A percentile compares a stretch with the other conserved stretches of the same genome.
phyloP scores from a whole-genome alignment of 2,113 vertebrate genomes.

The Nibea albiflora region DNA sequence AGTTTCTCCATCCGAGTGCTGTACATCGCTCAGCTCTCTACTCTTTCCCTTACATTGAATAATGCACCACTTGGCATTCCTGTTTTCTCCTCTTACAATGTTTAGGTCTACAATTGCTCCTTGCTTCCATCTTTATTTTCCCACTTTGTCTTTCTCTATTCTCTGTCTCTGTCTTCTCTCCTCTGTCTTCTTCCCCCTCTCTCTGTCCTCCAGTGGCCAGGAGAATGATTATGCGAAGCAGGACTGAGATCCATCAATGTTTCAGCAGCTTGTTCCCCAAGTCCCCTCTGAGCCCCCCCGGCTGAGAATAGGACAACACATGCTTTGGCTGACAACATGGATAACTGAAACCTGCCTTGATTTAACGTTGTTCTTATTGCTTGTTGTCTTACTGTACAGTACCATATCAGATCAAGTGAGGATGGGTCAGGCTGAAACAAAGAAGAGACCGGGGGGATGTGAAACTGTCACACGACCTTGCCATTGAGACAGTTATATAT shows the following conservation, averaged over 20 bases:
- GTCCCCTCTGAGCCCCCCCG: constrained; percentile 44
- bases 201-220: constrained; percentile 69
- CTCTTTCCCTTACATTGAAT: constrained; percentile 37
- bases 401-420: constrained; percentile 12
- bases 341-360: constrained; percentile 70
- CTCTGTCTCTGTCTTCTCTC: constrained; percentile 27
- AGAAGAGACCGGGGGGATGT: neutral
- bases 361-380: constrained; percentile 61
- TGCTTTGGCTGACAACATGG: constrained; percentile 51
- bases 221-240: constrained; percentile 79
- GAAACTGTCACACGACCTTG: constrained; percentile 71
- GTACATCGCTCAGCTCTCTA: constrained; percentile 49
- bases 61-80: constrained; percentile 48
- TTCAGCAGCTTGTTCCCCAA: constrained; percentile 72
- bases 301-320: constrained; percentile 11
- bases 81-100: constrained; percentile 25
- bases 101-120: constrained; percentile 43
- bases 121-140: neutral
- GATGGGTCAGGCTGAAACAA: constrained; percentile 12
- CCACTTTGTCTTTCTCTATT: neutral
- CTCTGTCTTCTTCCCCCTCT: constrained; percentile 42
- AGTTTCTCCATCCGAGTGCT: constrained; percentile 23
- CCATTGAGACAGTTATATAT: constrained; percentile 65
- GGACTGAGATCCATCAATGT: constrained; percentile 80
- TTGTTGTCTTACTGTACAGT: constrained; percentile 16